Conservation (phyloP, 1,140 invertebrate species). For the Zaprionus capensis region DNA sequence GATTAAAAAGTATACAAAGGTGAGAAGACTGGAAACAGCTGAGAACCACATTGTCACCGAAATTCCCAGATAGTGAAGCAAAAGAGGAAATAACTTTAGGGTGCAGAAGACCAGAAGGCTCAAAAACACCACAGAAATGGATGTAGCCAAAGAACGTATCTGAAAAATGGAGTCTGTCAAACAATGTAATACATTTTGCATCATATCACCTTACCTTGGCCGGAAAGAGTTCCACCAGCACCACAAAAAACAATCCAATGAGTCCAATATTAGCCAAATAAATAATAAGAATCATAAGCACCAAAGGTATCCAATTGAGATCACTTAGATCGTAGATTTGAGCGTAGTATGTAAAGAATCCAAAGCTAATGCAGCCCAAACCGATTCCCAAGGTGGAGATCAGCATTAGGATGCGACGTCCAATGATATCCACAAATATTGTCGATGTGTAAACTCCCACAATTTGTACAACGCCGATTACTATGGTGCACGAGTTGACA, state of each 20-base stretch:
- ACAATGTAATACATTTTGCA: not conserved
- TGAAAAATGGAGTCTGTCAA: constrained; percentile 8
- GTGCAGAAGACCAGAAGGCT: constrained; percentile 57
- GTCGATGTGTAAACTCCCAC: constrained; percentile 70
- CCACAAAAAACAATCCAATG: constrained; percentile 71
- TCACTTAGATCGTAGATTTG: constrained; percentile 44
- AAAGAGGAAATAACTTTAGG: constrained; percentile 64
- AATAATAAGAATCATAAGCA: constrained; percentile 63
- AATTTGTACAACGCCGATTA: constrained; percentile 87
- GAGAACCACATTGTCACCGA: constrained; percentile 71
- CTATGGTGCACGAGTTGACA: constrained; percentile 88
- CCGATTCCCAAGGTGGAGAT: constrained; percentile 72
- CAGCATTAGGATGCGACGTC: constrained; percentile 75
- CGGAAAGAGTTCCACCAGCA: constrained; percentile 75
- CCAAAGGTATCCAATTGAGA: constrained; percentile 73
- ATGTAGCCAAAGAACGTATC: constrained; percentile 69
- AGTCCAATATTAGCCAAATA: constrained; percentile 72
- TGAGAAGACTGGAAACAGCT: constrained; percentile 47
- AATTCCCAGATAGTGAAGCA: constrained; percentile 61
- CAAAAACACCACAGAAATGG: constrained; percentile 64
- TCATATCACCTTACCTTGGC: constrained; percentile 58
- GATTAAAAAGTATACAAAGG: constrained; percentile 65
- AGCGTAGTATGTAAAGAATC: constrained; percentile 60
- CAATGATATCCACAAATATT: constrained; percentile 75
- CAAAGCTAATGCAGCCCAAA: constrained; percentile 69